Evolutionary conservation across 37 sponge, comb jelly and placozoan genomes (phyloP).

Genomic region (Theonella swinhoei): DNA sequence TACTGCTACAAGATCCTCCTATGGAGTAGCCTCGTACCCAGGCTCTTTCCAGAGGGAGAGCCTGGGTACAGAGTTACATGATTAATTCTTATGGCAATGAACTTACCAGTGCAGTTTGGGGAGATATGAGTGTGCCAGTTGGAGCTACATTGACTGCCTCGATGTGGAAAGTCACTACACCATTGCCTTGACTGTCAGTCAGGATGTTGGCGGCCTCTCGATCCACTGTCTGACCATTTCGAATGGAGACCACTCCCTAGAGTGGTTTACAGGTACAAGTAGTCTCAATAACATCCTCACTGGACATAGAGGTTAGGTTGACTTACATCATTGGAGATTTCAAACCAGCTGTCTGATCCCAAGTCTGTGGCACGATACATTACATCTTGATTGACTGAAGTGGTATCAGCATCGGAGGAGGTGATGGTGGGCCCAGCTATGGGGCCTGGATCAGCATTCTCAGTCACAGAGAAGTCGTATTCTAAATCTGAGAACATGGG

Average conservation of each 20-base stretch:
- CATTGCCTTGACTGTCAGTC: constrained; percentile 27
- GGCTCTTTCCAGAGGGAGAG: too few species aligned
- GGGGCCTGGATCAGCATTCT: background rate
- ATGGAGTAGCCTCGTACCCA: too few species aligned
- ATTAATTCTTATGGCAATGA: background rate
- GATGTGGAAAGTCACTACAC: constrained; percentile 30
- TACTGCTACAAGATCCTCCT: too few species aligned
- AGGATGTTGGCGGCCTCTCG: constrained; percentile 19
- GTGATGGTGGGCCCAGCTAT: constrained; percentile 19
- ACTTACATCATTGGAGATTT: constrained; percentile 32
- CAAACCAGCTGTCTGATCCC: constrained; percentile 15
- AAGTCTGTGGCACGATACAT: background rate
- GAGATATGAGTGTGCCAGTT: background rate
- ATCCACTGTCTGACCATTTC: background rate
- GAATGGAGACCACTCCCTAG: constrained; percentile 28
- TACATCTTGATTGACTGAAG: background rate
- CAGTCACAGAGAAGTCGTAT: background rate
- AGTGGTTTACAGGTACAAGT: background rate
- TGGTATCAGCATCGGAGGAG: constrained; percentile 32
- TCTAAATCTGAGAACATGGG: constrained; percentile 9
- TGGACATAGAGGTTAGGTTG: background rate
- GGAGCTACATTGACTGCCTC: constrained; percentile 8
- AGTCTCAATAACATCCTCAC: background rate
- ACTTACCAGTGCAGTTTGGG: background rate
- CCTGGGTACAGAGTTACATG: background rate